A percentile compares a stretch with the other conserved stretches of the same genome.
phyloP scores from a whole-genome alignment of 2,113 vertebrate species.

The Felis catus region F.catus_Fca126_mat1.0 CM031415.1:106571501-106572000 shows the following conservation, averaged over 20 bases:
- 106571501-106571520: conserved; percentile 49
- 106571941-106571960: background rate
- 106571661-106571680: background rate
- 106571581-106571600: background rate
- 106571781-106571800: background rate
- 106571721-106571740: background rate
- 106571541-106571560: conserved; percentile 57
- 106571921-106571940: background rate
- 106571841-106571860: fast-evolving
- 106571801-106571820: background rate
- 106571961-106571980: background rate
- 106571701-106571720: background rate
- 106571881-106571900: background rate
- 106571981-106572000: too few species aligned
- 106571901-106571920: background rate
- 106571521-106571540: conserved; percentile 19
- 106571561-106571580: background rate
- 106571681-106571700: background rate
- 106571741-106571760: background rate
- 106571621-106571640: background rate
- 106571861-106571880: background rate
- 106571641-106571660: background rate
- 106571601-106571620: background rate
- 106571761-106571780: background rate
- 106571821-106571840: background rate